A percentile compares a stretch with the other conserved stretches of the same genome.
phyloP scores from a whole-genome alignment of 2,797 vertebrate species.

The Synanceia verrucosa region DNA sequence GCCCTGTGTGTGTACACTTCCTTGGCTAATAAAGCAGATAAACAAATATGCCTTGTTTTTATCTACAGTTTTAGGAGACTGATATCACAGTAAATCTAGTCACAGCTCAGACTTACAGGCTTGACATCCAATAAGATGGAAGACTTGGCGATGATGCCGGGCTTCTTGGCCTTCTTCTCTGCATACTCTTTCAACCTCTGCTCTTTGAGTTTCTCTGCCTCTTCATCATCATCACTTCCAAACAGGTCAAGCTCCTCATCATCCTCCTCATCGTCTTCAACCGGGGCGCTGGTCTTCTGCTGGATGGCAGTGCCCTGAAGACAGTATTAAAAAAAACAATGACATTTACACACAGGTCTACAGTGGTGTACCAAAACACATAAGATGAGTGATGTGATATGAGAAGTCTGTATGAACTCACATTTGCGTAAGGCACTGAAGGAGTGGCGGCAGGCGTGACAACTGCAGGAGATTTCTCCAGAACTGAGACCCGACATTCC shows the following conservation, averaged over 20 bases:
- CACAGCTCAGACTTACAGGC: slow-evolving; percentile 81
- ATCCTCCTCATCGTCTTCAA: slow-evolving; percentile 37
- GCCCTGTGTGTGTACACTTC: neutral
- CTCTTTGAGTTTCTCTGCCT: slow-evolving; percentile 88
- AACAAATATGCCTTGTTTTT: neutral
- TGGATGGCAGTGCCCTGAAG: slow-evolving; percentile 63
- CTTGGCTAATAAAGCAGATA: neutral
- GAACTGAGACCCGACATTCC: slow-evolving; percentile 85
- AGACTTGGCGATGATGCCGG: slow-evolving; percentile 91
- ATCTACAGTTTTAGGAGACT: neutral
- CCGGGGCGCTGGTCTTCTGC: slow-evolving; percentile 57
- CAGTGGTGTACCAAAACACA: neutral
- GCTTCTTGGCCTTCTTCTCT: slow-evolving; percentile 91
- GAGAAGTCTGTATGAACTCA: slow-evolving; percentile 32
- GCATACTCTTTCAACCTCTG: slow-evolving; percentile 90
- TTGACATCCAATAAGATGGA: slow-evolving; percentile 97
- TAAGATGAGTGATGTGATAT: fast-evolving
- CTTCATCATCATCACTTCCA: slow-evolving; percentile 91
- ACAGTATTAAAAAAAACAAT: neutral
- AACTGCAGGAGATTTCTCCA: slow-evolving; percentile 84
- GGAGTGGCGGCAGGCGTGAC: slow-evolving; percentile 39
- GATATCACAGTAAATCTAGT: neutral
- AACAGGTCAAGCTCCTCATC: slow-evolving; percentile 91
- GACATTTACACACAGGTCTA: neutral
- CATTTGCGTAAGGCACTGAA: slow-evolving; percentile 70